Base-by-base conservation (phyloP, 2,113 vertebrate species). In the Chloropsis cyanopogon region DNA sequence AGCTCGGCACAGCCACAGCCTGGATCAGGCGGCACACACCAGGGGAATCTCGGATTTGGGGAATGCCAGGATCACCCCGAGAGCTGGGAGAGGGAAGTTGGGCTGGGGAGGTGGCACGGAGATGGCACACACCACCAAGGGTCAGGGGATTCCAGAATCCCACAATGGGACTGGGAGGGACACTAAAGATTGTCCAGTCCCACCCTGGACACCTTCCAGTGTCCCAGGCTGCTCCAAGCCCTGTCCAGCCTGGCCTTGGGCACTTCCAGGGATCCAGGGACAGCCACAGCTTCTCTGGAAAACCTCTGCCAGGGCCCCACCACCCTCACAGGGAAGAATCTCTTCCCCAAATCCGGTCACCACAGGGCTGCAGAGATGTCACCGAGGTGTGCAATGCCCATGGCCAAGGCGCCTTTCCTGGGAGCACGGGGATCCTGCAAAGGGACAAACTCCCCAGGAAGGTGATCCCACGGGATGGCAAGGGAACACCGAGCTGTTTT, bases 381-480 rank as follows among this genome's bases (percentile, higher is more conserved):
- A 5, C 24, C 29, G 10, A 0, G 1, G 5, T 0, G 9, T 2
- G 65, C 37, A 37, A 37, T 37, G 37, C 37, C 37, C 37, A 37
- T 37, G 37, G 37, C 8, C 37, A 37, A 37, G 37, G 37, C 37
- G 37, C 18, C 4, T 47, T 14, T 66, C 12, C 75, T 39, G 61
- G 3, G 9, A 5, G 2, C 23, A 20, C 19, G 5, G 49, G 22
- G 44, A 5, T 41, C n/a, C 69, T 10, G 17, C 1, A 5, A 53
- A 75, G n/a, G 80, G 49, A 42, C 60, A 82, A 49, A 5, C 14
- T 23, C 42, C 46, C 39, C 39, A 7, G 44, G 37, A 64, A 9
- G 11, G 23, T 0, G 18, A 28, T 29, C 11, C 53, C 11, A 6
- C 0, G 3, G 64, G 23, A 39, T 0, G 1, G 33, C 0, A 1